Percentiles rank a stretch among this genome's conserved stretches.
These are phyloP conservation scores for Chionis minor DNA, from an alignment of 2,113 vertebrate species.

Conservation along the genomic window DNA sequence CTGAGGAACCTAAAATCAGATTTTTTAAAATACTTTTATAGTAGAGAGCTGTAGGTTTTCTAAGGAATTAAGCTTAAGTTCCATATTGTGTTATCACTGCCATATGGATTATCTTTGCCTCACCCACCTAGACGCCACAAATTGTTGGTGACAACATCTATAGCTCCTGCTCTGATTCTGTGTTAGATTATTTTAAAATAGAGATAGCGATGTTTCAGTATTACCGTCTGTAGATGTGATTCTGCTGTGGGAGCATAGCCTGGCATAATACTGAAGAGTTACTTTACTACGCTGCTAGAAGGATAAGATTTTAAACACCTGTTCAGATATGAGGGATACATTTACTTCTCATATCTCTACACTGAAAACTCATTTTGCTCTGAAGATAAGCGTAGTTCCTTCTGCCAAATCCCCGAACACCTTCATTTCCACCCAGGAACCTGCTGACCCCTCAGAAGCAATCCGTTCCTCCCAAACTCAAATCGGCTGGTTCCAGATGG, in stretches of 20 bases:
- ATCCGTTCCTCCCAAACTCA: neutral
- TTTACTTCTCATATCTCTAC: conserved; percentile 19
- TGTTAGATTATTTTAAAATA: conserved; percentile 31
- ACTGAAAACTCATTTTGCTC: conserved; percentile 54
- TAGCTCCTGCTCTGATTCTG: neutral
- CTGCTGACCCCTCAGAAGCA: neutral
- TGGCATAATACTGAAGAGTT: neutral
- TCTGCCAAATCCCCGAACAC: neutral
- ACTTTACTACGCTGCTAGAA: neutral
- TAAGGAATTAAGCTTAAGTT: conserved; percentile 2
- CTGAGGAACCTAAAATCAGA: neutral
- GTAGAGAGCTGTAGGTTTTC: neutral
- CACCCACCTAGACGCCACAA: conserved; percentile 24
- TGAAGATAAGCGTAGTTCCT: neutral
- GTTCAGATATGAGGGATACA: conserved; percentile 37
- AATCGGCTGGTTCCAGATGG: conserved; percentile 8
- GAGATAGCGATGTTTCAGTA: conserved; percentile 8
- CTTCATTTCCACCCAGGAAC: neutral
- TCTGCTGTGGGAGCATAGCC: neutral
- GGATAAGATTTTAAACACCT: conserved; percentile 39
- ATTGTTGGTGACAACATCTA: neutral
- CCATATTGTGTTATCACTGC: conserved; percentile 26
- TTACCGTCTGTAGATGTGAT: neutral
- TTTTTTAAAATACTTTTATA: neutral
- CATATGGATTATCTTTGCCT: conserved; percentile 44